These are phyloP conservation scores for Muraenolepis orangiensis DNA, from an alignment of 2,797 vertebrate genomes.

Conservation along the genomic window DNA sequence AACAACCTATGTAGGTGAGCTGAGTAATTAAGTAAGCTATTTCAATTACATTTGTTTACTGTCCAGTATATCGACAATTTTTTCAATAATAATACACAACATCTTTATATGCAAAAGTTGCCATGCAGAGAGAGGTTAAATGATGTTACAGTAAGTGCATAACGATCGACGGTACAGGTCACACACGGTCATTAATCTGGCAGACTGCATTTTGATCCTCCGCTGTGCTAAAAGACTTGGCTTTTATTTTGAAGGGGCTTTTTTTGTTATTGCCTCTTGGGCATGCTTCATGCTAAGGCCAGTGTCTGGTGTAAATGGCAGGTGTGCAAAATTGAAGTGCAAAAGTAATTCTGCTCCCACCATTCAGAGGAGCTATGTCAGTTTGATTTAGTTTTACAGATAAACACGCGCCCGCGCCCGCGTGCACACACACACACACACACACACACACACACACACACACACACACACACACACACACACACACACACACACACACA, in stretches of 20 bases:
- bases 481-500: conserved; percentile 15
- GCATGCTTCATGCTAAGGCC: conserved; percentile 52
- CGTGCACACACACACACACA: conserved; percentile 25
- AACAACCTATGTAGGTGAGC: too few relatives aligned
- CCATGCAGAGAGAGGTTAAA: neutral
- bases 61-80: too few relatives aligned
- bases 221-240: conserved; percentile 23
- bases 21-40: too few relatives aligned
- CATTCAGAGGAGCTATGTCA: conserved; percentile 65
- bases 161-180: conserved; percentile 13
- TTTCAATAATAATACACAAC: neutral
- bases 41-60: too few relatives aligned
- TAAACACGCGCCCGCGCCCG: conserved; percentile 47
- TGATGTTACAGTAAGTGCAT: neutral
- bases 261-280: conserved; percentile 35
- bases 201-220: conserved; percentile 29
- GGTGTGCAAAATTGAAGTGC: conserved; percentile 68
- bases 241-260: conserved; percentile 47
- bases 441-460: conserved; percentile 7
- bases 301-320: conserved; percentile 60
- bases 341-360: conserved; percentile 67
- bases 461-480: conserved; percentile 12
- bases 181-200: conserved; percentile 21
- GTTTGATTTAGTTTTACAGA: conserved; percentile 68
- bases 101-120: neutral